Evolutionary conservation across 2,113 vertebrate genomes (phyloP).

Genomic region (Etheostoma cragini): DNA sequence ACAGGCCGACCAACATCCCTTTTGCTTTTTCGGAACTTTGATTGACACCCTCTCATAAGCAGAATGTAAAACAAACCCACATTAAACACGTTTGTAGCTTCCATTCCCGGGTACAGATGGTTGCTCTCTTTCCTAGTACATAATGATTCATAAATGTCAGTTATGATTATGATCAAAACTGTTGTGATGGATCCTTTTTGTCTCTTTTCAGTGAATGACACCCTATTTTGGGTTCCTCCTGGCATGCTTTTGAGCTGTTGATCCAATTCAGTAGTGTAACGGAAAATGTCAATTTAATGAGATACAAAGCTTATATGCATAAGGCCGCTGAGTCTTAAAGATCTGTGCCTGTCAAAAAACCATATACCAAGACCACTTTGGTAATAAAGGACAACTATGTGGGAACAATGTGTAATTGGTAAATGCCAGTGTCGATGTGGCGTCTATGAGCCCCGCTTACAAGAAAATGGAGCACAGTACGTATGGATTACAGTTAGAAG

Average conservation of each 20-base stretch:
- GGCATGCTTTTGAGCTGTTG: constrained; percentile 3
- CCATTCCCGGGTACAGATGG: constrained; percentile 35
- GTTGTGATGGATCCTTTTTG: constrained; percentile 38
- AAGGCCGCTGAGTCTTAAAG: constrained; percentile 37
- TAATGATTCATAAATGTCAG: constrained; percentile 61
- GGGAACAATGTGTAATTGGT: constrained; percentile 24
- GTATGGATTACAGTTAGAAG: constrained; percentile 10
- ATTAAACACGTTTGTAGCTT: constrained; percentile 44
- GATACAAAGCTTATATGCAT: constrained; percentile 11
- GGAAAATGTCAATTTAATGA: constrained; percentile 31
- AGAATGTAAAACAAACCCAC: constrained; percentile 29
- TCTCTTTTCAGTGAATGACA: constrained; percentile 41
- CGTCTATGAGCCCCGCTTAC: neutral
- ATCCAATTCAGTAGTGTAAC: constrained; percentile 40
- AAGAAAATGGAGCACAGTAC: neutral
- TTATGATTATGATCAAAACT: constrained; percentile 54
- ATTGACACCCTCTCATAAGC: constrained; percentile 39
- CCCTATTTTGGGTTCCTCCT: constrained; percentile 11
- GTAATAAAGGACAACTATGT: constrained; percentile 42
- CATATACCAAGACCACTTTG: constrained; percentile 24
- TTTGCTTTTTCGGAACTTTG: constrained; percentile 41
- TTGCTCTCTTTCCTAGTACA: constrained; percentile 26
- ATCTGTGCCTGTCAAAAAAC: constrained; percentile 30
- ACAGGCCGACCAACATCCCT: constrained; percentile 31
- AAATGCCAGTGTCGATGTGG: neutral